Percentiles rank a stretch among this genome's conserved stretches.
Conservation (phyloP, 2,113 vertebrate genomes). For the Gadus chalcogrammus region DNA sequence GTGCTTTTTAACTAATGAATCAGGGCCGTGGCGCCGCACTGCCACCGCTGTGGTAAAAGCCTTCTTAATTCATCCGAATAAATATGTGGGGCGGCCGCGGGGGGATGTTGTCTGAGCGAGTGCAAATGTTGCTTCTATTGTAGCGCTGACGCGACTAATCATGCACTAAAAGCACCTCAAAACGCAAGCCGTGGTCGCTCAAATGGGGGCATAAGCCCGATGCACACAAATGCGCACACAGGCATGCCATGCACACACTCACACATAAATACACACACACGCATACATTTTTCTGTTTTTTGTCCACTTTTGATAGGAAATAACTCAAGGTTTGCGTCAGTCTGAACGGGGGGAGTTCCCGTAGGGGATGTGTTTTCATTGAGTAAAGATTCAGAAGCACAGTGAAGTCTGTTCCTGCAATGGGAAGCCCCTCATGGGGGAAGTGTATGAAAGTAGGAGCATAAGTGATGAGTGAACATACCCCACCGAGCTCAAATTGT, state of each 20-base stretch:
- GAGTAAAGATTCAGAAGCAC: constrained; percentile 5
- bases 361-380: constrained; percentile 14
- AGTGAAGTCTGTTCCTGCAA: not conserved
- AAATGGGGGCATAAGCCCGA: not conserved
- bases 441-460: not conserved
- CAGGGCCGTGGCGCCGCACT: constrained; percentile 35
- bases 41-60: constrained; percentile 65
- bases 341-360: constrained; percentile 22
- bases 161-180: not conserved
- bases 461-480: not conserved
- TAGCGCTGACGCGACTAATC: constrained; percentile 7
- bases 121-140: constrained; percentile 21
- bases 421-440: not conserved
- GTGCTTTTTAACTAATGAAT: constrained; percentile 76
- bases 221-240: not conserved
- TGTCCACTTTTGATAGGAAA: constrained; percentile 39
- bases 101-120: constrained; percentile 29
- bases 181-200: too few relatives aligned
- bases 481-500: not conserved
- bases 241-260: not conserved
- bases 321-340: constrained; percentile 23
- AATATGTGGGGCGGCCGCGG: constrained; percentile 35
- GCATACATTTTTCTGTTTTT: not conserved
- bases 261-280: constrained; percentile 6
- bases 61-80: constrained; percentile 66